A percentile compares a stretch with the other conserved stretches of the same genome.
Conservation (phyloP, 2,888 invertebrate genomes). For the Selenia dentaria region DNA sequence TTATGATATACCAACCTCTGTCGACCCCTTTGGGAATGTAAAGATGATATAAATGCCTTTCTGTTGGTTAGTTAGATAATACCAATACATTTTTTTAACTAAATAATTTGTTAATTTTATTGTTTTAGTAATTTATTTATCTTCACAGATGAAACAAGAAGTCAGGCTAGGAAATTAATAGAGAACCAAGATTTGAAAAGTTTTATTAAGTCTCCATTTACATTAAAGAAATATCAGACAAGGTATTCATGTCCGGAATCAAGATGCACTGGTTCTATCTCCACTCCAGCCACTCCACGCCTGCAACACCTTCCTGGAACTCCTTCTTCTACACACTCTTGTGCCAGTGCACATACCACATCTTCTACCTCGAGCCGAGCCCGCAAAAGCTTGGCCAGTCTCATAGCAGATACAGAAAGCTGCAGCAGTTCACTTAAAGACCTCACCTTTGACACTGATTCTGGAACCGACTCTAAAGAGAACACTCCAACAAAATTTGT, state of each 20-base stretch:
- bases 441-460: conserved; percentile 76
- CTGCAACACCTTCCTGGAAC: conserved; percentile 69
- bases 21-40: no score
- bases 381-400: conserved; percentile 71
- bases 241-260: conserved; percentile 58
- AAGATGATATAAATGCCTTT: no score
- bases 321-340: conserved; percentile 74
- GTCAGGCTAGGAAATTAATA: conserved; percentile 57
- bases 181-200: conserved; percentile 69
- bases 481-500: conserved; percentile 69
- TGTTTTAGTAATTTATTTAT: conserved; percentile 1
- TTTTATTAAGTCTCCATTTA: conserved; percentile 77
- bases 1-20: no score
- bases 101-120: conserved; percentile 2
- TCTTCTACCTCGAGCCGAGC: conserved; percentile 76
- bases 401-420: conserved; percentile 78
- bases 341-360: conserved; percentile 67
- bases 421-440: conserved; percentile 81
- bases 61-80: no score
- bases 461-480: conserved; percentile 75
- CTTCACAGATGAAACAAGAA: conserved; percentile 59
- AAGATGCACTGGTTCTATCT: conserved; percentile 61
- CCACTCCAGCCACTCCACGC: conserved; percentile 73
- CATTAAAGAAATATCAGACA: conserved; percentile 74
- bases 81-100: no score